Percentiles rank a stretch among this genome's conserved stretches.
Evolutionary conservation across 1,140 invertebrate genomes (phyloP).

Genomic region (Microplitis mediator): DNA sequence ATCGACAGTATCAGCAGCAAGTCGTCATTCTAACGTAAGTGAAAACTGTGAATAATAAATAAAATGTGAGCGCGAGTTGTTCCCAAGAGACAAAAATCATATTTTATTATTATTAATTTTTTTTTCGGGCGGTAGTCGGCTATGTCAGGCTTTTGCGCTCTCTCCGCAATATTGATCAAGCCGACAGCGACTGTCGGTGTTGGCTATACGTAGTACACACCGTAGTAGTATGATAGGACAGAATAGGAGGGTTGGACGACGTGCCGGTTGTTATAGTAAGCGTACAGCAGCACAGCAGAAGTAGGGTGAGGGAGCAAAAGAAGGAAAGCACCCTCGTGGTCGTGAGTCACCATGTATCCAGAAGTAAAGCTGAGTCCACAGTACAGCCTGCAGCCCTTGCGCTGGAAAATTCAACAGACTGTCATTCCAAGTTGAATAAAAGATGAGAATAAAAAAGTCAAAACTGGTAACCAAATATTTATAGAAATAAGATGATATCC

Average conservation of each 20-base stretch:
- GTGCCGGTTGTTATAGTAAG: slow-evolving; percentile 13
- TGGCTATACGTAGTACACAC: too few species aligned
- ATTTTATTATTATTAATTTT: not conserved
- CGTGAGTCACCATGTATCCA: slow-evolving; percentile 14
- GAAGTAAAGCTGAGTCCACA: not conserved
- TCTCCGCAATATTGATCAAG: slow-evolving; percentile 46
- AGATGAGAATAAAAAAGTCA: not conserved
- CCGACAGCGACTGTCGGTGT: slow-evolving; percentile 28
- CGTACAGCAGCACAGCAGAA: slow-evolving; percentile 15
- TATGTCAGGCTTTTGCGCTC: slow-evolving; percentile 17
- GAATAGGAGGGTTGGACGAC: slow-evolving; percentile 24
- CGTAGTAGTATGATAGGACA: slow-evolving; percentile 12
- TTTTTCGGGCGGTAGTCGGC: too few species aligned
- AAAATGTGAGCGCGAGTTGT: not conserved
- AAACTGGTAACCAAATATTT: not conserved
- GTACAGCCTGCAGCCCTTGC: not conserved
- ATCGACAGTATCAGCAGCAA: too few species aligned
- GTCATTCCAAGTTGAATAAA: not conserved
- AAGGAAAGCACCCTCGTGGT: slow-evolving; percentile 23
- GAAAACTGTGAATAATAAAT: too few species aligned
- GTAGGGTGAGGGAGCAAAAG: slow-evolving; percentile 2
- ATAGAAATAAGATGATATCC: too few species aligned
- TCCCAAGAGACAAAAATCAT: not conserved
- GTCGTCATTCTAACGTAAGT: too few species aligned
- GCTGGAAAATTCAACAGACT: slow-evolving; percentile 6